phyloP scores from a whole-genome alignment of 2,888 invertebrate species.

The Agonopterix heracliana region DNA sequence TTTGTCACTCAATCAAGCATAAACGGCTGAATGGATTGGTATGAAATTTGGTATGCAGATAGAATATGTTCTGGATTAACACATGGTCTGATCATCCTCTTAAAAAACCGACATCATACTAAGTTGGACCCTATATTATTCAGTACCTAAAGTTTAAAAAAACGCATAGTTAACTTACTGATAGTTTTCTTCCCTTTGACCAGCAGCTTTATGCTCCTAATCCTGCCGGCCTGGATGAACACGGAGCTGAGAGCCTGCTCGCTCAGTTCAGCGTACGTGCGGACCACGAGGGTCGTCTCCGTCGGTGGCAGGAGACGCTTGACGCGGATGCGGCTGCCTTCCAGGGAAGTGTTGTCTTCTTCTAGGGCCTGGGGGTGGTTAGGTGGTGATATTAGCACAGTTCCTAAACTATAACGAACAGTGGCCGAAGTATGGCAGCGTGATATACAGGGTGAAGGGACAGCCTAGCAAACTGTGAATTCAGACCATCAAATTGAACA shows the following conservation, averaged over 20 bases:
- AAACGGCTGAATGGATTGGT: too few relatives aligned
- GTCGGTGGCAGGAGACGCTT: constrained; percentile 36
- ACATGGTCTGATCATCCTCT: too few relatives aligned
- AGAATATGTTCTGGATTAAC: too few relatives aligned
- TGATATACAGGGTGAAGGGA: too few relatives aligned
- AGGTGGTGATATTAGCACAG: too few relatives aligned
- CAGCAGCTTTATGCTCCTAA: constrained; percentile 43
- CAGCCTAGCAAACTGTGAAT: too few relatives aligned
- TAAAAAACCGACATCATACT: too few relatives aligned
- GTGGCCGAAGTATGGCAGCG: background rate
- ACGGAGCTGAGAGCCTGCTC: constrained; percentile 38
- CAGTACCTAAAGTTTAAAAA: too few relatives aligned
- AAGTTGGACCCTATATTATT: too few relatives aligned
- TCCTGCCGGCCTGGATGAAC: constrained; percentile 41
- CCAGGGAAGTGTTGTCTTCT: constrained; percentile 36
- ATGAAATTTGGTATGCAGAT: too few relatives aligned
- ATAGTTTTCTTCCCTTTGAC: constrained; percentile 52
- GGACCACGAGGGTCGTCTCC: constrained; percentile 46
- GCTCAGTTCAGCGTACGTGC: constrained; percentile 38
- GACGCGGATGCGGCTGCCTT: constrained; percentile 39
- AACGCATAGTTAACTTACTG: constrained; percentile 25
- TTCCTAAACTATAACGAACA: background rate
- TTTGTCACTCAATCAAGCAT: too few relatives aligned
- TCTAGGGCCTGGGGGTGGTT: constrained; percentile 40
- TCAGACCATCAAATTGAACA: too few relatives aligned